Conservation (phyloP, 2,888 invertebrate species). For the Lampropteryx suffumata region DNA sequence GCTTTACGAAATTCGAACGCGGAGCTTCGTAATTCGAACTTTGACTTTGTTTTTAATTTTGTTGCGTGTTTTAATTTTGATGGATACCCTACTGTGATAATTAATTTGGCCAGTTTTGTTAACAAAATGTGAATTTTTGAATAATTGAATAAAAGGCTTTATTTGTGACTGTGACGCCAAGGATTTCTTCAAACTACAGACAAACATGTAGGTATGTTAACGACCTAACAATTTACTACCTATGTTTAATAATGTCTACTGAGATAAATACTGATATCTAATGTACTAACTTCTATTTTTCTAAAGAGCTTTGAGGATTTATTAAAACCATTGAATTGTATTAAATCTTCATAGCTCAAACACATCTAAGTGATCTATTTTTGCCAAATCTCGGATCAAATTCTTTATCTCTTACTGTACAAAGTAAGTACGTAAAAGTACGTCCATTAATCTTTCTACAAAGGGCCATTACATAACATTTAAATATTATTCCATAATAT, state of each 20-base stretch:
- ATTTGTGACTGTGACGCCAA: not conserved
- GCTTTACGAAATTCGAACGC: conserved; percentile 16
- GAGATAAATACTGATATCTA: too few relatives aligned
- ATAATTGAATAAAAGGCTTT: not conserved
- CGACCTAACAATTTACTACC: too few relatives aligned
- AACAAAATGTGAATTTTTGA: conserved; percentile 2
- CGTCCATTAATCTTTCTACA: not conserved
- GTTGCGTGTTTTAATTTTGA: conserved; percentile 6
- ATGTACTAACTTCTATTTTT: too few relatives aligned
- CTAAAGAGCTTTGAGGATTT: too few relatives aligned
- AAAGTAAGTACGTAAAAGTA: too few relatives aligned
- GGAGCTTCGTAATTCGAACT: conserved; percentile 15
- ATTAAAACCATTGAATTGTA: too few relatives aligned
- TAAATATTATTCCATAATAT: conserved; percentile 17
- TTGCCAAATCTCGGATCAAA: too few relatives aligned
- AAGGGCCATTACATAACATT: conserved; percentile 4
- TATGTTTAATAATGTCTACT: too few relatives aligned
- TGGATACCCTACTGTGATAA: conserved; percentile 3
- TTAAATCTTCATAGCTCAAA: too few relatives aligned
- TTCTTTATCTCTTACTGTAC: too few relatives aligned
- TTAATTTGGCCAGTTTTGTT: not conserved
- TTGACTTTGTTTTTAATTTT: conserved; percentile 13
- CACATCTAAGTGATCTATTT: too few relatives aligned
- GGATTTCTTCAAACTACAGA: conserved; percentile 1
- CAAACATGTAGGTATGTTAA: conserved; percentile 6